phyloP scores from a whole-genome alignment of 2,888 invertebrate species.

The Drosophila koepferae region DNA sequence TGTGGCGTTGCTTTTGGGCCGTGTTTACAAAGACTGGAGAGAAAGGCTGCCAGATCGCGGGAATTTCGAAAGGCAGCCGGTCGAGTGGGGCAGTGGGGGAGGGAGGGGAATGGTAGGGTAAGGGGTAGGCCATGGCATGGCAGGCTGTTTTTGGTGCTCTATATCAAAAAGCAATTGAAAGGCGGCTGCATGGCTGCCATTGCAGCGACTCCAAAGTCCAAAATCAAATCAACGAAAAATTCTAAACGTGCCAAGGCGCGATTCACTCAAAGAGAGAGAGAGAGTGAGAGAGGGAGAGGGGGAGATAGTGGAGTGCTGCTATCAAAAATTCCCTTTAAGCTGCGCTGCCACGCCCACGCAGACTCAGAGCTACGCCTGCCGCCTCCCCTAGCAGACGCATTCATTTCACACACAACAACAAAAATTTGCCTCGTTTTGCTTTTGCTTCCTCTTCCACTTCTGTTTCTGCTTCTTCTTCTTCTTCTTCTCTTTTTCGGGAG shows the following conservation, averaged over 20 bases:
- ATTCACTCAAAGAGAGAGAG: neutral
- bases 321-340: conserved; percentile 76
- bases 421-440: conserved; percentile 28
- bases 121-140: neutral
- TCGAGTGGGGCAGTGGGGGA: neutral
- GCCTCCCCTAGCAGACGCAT: conserved; percentile 1
- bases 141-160: neutral
- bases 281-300: neutral
- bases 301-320: conserved; percentile 8
- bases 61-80: neutral
- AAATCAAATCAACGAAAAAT: conserved; percentile 78
- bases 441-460: conserved; percentile 10
- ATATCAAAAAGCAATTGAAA: conserved; percentile 62
- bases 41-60: conserved; percentile 18
- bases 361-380: neutral
- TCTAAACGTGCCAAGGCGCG: conserved; percentile 71
- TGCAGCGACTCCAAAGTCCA: conserved; percentile 67
- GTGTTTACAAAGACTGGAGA: conserved; percentile 51
- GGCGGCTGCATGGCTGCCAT: conserved; percentile 47
- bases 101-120: too few species aligned
- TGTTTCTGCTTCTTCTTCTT: neutral
- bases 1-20: conserved; percentile 38
- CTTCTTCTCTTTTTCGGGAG: conserved; percentile 29
- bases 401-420: conserved; percentile 38
- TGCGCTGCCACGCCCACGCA: conserved; percentile 9